Percentiles rank a stretch among this genome's conserved stretches.
Evolutionary conservation across 2,888 invertebrate species (phyloP).

Genomic region (Oscheius sp.): DNA sequence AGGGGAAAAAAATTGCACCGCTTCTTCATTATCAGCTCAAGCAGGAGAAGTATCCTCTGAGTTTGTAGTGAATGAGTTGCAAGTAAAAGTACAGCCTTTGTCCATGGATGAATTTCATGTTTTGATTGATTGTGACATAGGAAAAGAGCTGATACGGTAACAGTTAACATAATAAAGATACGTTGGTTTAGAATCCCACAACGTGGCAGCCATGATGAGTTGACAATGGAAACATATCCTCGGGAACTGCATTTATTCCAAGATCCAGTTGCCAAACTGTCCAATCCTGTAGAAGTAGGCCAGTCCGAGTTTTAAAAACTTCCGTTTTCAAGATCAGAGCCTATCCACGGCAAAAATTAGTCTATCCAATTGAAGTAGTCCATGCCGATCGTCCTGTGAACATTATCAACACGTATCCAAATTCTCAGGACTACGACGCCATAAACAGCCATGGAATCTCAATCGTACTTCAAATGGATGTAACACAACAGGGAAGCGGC

Average conservation of each 20-base stretch:
- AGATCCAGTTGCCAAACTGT: not conserved
- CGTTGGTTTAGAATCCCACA: slow-evolving; percentile 1
- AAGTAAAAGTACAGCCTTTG: not conserved
- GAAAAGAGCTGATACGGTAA: slow-evolving; percentile 24
- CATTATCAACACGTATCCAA: slow-evolving; percentile 7
- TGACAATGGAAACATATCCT: not conserved
- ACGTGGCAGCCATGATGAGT: not conserved
- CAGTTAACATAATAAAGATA: not conserved
- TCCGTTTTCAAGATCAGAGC: not conserved
- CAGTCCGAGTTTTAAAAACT: too few species aligned
- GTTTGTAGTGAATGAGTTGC: not conserved
- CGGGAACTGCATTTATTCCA: not conserved
- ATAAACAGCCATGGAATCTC: not conserved
- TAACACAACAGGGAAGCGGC: slow-evolving; percentile 3
- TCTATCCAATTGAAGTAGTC: slow-evolving; percentile 1
- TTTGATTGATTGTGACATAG: slow-evolving; percentile 7
- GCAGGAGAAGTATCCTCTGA: not conserved
- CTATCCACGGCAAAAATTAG: not conserved
- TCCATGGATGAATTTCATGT: slow-evolving; percentile 11
- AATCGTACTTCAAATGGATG: slow-evolving; percentile 16
- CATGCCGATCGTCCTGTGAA: slow-evolving; percentile 7
- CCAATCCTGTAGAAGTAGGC: slow-evolving; percentile 4
- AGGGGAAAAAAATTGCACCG: slow-evolving; percentile 18
- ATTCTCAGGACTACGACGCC: not conserved
- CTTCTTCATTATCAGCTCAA: not conserved